Evolutionary conservation across 2,113 vertebrate species (phyloP).

Genomic region (Oncorhynchus clarkii): DNA sequence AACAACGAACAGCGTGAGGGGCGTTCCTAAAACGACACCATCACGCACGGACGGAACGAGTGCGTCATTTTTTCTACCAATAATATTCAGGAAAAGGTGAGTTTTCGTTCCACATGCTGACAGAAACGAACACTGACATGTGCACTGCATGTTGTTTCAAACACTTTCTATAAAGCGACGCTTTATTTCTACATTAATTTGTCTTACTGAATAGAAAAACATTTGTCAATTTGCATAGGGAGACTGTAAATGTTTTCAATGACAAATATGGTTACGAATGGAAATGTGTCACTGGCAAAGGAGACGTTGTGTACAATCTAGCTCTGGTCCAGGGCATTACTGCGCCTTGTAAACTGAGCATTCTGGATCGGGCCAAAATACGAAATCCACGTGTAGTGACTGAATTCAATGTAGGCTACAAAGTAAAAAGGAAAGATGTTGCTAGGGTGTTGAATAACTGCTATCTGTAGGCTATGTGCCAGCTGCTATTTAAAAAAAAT

Average conservation of each 20-base stretch:
- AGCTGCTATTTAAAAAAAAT: too few species aligned
- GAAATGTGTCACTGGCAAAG: too few species aligned
- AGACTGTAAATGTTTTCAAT: background rate
- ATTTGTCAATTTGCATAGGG: background rate
- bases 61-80: background rate
- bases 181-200: background rate
- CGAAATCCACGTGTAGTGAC: too few species aligned
- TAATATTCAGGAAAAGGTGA: conserved; percentile 57
- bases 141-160: background rate
- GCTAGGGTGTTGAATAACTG: too few species aligned
- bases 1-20: background rate
- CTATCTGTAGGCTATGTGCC: too few species aligned
- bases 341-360: too few species aligned
- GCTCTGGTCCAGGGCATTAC: too few species aligned
- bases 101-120: conserved; percentile 4
- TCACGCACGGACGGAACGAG: conserved; percentile 31
- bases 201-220: background rate
- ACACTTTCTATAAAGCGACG: background rate
- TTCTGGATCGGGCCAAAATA: too few species aligned
- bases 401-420: too few species aligned
- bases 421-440: too few species aligned
- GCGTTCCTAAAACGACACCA: conserved; percentile 14
- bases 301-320: too few species aligned
- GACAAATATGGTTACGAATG: too few species aligned
- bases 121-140: background rate